Conservation (phyloP, 2,797 vertebrate species). For the Bradypus variegatus region DNA sequence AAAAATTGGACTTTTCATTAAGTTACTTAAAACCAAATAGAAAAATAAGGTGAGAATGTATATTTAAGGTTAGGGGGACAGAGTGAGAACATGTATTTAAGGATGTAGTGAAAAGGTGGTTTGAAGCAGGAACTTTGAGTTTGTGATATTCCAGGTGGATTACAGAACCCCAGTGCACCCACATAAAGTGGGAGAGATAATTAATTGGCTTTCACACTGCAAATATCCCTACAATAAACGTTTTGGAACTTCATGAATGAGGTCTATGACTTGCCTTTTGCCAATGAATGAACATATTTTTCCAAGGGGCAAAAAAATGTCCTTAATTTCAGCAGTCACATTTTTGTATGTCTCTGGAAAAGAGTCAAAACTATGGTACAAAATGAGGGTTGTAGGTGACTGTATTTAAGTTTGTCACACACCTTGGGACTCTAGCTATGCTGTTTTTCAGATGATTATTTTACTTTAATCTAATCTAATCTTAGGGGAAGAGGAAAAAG, state of each 20-base stretch:
- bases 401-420: background rate
- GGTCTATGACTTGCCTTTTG: constrained; percentile 2
- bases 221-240: background rate
- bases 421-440: background rate
- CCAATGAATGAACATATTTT: background rate
- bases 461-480: background rate
- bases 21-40: constrained; percentile 26
- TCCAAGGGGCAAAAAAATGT: background rate
- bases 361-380: background rate
- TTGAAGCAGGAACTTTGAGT: background rate
- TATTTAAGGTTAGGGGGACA: background rate
- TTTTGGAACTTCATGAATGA: background rate
- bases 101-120: background rate
- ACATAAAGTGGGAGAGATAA: background rate
- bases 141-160: background rate
- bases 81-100: background rate
- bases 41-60: background rate
- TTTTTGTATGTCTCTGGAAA: background rate
- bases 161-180: no score
- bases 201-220: background rate
- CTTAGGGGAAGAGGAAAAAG: background rate
- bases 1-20: constrained; percentile 27
- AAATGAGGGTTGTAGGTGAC: background rate
- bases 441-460: background rate
- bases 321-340: background rate